A percentile compares a stretch with the other conserved stretches of the same genome.
Conservation (phyloP, 2,888 invertebrate genomes). For the Melinopterus prodromus region DNA sequence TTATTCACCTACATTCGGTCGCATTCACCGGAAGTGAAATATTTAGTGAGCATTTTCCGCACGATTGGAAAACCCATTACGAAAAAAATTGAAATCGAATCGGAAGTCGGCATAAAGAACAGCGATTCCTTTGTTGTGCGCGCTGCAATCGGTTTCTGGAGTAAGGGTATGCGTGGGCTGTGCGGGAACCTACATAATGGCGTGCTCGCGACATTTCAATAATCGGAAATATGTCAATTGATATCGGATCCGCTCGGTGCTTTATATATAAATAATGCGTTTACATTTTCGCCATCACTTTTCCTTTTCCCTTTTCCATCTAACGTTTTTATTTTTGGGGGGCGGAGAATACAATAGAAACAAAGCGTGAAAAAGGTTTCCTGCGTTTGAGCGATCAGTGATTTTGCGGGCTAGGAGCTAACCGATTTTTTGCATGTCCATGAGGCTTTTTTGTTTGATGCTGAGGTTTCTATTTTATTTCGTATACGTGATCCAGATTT, state of each 20-base stretch:
- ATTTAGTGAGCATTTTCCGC: neutral
- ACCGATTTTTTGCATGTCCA: neutral
- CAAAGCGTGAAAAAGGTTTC: neutral
- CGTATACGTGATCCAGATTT: too few species aligned
- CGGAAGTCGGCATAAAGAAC: neutral
- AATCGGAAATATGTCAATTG: conserved; percentile 4
- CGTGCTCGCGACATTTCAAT: conserved; percentile 4
- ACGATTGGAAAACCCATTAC: neutral
- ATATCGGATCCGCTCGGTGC: neutral
- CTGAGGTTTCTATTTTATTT: too few species aligned
- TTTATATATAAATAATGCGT: neutral
- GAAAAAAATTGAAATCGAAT: neutral
- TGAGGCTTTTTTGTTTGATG: too few species aligned
- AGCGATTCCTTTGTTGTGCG: neutral
- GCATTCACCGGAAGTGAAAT: neutral
- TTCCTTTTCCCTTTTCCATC: neutral
- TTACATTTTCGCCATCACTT: neutral
- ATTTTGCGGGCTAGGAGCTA: neutral
- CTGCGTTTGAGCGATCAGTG: neutral
- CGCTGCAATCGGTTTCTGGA: neutral
- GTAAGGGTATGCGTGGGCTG: neutral
- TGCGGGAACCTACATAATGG: neutral
- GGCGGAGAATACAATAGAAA: neutral
- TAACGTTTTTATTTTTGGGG: neutral
- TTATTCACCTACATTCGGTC: neutral